Percentiles rank a stretch among this genome's conserved stretches.
Evolutionary conservation across 1,140 invertebrate species (phyloP).

Genomic region (Hyposmocoma kahamanoa): DNA sequence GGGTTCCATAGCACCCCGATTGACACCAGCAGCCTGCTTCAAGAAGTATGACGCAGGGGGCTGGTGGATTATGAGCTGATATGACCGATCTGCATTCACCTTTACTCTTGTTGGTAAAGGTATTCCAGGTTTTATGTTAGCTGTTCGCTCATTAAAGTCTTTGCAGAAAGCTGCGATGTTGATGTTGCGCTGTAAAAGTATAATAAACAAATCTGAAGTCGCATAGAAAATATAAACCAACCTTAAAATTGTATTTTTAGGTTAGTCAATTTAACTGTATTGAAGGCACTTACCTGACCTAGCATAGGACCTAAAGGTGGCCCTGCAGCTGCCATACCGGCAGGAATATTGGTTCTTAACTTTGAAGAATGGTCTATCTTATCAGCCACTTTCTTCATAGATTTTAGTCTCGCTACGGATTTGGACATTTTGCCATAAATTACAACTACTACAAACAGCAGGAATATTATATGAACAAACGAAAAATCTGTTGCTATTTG

Average conservation of each 20-base stretch:
- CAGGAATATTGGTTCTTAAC: conserved; percentile 86
- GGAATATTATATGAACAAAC: too few species aligned
- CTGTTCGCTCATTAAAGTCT: conserved; percentile 97
- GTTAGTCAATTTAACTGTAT: neutral
- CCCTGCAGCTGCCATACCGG: conserved; percentile 88
- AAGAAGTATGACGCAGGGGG: conserved; percentile 92
- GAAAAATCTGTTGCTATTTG: too few species aligned
- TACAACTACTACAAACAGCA: too few species aligned
- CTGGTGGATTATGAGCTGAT: conserved; percentile 86
- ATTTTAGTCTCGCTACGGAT: conserved; percentile 77
- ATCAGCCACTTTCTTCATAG: conserved; percentile 79
- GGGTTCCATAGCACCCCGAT: conserved; percentile 86
- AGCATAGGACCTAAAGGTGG: conserved; percentile 94
- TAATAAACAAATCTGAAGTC: neutral
- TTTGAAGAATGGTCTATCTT: conserved; percentile 84
- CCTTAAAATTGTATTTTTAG: neutral
- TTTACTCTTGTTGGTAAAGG: conserved; percentile 88
- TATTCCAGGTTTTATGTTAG: conserved; percentile 93
- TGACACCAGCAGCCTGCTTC: conserved; percentile 95
- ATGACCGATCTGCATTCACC: conserved; percentile 91
- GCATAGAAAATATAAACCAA: neutral
- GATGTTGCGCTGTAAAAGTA: conserved; percentile 85
- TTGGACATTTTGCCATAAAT: conserved; percentile 79
- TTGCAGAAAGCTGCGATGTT: conserved; percentile 98
- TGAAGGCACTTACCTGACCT: conserved; percentile 81